Percentiles rank a stretch among this genome's conserved stretches.
These are phyloP conservation scores for Baryphthengus martii DNA, from an alignment of 2,113 vertebrate genomes.

Conservation along the genomic window DNA sequence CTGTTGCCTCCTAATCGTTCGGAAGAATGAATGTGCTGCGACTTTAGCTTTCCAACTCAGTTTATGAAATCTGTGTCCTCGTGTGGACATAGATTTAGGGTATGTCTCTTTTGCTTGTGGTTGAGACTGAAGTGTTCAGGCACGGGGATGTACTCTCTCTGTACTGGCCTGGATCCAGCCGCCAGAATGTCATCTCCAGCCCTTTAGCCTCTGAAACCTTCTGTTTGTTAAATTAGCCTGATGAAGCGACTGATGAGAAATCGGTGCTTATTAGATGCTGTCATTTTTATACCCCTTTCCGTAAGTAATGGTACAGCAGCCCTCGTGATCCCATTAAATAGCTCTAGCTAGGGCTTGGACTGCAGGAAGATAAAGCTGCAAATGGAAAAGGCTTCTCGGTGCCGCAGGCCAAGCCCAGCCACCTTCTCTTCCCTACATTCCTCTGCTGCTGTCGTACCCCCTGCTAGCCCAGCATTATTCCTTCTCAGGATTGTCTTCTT, in stretches of 20 bases:
- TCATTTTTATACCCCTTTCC: conserved; percentile 35
- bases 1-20: background rate
- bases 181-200: background rate
- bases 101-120: background rate
- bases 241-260: conserved; percentile 51
- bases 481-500: background rate
- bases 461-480: background rate
- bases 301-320: background rate
- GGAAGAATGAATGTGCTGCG: background rate
- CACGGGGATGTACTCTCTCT: background rate
- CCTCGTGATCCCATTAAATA: conserved; percentile 34
- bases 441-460: background rate
- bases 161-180: background rate
- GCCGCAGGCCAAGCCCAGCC: background rate
- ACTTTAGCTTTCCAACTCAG: background rate
- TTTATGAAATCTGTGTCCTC: background rate
- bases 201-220: background rate
- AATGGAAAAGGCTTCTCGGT: background rate
- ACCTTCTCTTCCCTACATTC: background rate
- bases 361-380: background rate
- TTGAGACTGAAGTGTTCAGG: background rate
- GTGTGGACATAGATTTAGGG: background rate
- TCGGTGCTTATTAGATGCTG: conserved; percentile 52
- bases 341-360: background rate
- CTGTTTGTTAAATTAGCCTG: conserved; percentile 37